A percentile compares a stretch with the other conserved stretches of the same genome.
Evolutionary conservation across 2,113 vertebrate genomes (phyloP).

Genomic region (Dendropsophus ebraccatus): DNA sequence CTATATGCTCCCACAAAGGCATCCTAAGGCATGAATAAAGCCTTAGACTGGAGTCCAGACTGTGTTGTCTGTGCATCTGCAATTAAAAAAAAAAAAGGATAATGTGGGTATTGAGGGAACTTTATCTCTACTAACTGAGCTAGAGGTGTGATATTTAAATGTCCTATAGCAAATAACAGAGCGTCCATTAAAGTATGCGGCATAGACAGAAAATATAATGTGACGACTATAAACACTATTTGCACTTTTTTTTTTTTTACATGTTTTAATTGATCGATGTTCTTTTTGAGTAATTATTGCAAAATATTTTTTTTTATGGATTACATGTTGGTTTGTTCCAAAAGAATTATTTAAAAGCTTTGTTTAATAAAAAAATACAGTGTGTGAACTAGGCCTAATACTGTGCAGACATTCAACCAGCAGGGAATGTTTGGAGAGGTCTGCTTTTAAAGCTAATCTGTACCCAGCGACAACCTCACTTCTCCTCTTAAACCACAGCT

Average conservation of each 20-base stretch:
- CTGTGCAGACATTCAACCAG: too few species aligned
- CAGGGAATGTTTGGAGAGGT: too few species aligned
- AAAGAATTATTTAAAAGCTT: too few species aligned
- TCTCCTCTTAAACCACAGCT: too few species aligned
- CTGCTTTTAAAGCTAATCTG: too few species aligned
- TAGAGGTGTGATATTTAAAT: constrained; percentile 1
- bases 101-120: not conserved
- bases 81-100: not conserved
- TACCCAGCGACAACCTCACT: too few species aligned
- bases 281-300: not conserved
- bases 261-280: not conserved
- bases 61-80: constrained; percentile 33
- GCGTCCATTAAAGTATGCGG: not conserved
- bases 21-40: constrained; percentile 43
- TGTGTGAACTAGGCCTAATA: too few species aligned
- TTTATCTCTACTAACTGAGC: constrained; percentile 7
- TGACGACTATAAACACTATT: not conserved
- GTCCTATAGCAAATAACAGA: not conserved
- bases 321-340: not conserved
- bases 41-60: constrained; percentile 32
- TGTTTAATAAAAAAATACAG: too few species aligned
- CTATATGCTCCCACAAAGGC: constrained; percentile 38
- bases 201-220: not conserved
- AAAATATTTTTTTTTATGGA: not conserved
- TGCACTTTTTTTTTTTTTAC: not conserved